Percentiles rank a stretch among this genome's conserved stretches.
phyloP scores from a whole-genome alignment of 2,113 vertebrate species.

The Sapajus apella region DNA sequence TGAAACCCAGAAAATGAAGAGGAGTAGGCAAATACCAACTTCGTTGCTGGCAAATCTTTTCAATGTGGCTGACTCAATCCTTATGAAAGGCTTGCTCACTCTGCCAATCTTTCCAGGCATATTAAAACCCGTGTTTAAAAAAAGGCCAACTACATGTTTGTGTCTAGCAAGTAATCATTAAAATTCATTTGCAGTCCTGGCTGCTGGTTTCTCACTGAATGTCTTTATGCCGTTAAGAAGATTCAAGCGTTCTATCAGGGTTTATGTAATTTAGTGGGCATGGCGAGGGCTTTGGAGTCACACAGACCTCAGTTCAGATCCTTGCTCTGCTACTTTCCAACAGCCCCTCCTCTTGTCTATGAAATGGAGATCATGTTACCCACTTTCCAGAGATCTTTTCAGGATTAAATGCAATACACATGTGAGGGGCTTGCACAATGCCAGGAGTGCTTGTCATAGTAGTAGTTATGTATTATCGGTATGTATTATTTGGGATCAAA shows the following conservation, averaged over 20 bases:
- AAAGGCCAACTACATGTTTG: neutral
- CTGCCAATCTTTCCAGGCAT: neutral
- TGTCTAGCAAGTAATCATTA: slow-evolving; percentile 47
- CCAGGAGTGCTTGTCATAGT: neutral
- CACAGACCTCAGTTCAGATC: neutral
- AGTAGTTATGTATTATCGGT: neutral
- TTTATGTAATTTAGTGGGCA: neutral
- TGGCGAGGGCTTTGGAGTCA: neutral
- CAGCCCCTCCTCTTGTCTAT: neutral
- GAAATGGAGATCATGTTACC: neutral
- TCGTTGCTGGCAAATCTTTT: neutral
- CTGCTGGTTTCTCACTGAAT: neutral
- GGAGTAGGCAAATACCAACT: neutral
- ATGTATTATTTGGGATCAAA: neutral
- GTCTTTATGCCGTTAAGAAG: neutral
- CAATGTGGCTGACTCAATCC: neutral
- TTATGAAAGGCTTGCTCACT: neutral
- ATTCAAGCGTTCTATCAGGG: neutral
- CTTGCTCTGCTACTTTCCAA: neutral
- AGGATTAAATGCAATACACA: neutral
- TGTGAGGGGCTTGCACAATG: neutral
- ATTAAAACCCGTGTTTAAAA: slow-evolving; percentile 2
- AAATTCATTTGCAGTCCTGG: neutral
- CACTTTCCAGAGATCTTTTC: neutral
- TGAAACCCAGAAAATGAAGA: neutral